These are phyloP conservation scores for Mythimna loreyi DNA, from an alignment of 2,888 invertebrate genomes.

Conservation along the genomic window DNA sequence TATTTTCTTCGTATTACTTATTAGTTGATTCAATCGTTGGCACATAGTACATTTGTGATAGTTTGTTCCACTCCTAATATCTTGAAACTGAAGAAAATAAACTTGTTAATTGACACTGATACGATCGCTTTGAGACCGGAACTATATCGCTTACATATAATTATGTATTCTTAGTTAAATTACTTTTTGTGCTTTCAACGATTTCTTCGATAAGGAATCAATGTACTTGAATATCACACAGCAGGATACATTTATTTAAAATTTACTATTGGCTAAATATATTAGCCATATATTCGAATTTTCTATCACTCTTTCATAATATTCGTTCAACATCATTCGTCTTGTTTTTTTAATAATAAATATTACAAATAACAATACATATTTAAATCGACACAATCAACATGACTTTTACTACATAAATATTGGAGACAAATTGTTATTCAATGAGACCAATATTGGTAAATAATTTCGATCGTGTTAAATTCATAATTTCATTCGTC, in stretches of 20 bases:
- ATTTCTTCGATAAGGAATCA: slow-evolving; percentile 41
- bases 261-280: slow-evolving; percentile 44
- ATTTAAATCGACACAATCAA: slow-evolving; percentile 55
- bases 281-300: slow-evolving; percentile 52
- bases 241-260: slow-evolving; percentile 38
- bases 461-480: slow-evolving; percentile 56
- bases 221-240: slow-evolving; percentile 58
- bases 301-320: slow-evolving; percentile 36
- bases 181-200: slow-evolving; percentile 54
- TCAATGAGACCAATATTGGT: slow-evolving; percentile 52
- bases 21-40: slow-evolving; percentile 61
- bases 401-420: slow-evolving; percentile 47
- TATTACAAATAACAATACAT: slow-evolving; percentile 53
- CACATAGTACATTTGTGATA: slow-evolving; percentile 54
- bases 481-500: slow-evolving; percentile 60
- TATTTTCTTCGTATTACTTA: slow-evolving; percentile 44
- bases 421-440: slow-evolving; percentile 49
- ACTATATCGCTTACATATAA: slow-evolving; percentile 42
- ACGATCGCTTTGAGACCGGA: slow-evolving; percentile 50
- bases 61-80: slow-evolving; percentile 28
- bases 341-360: slow-evolving; percentile 47
- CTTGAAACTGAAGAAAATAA: slow-evolving; percentile 54
- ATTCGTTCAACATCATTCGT: slow-evolving; percentile 35
- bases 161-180: slow-evolving; percentile 42
- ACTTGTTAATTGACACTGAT: slow-evolving; percentile 59